These are phyloP conservation scores for Lepisosteus osseus DNA, from an alignment of 2,113 vertebrate genomes.

Conservation along the genomic window DNA sequence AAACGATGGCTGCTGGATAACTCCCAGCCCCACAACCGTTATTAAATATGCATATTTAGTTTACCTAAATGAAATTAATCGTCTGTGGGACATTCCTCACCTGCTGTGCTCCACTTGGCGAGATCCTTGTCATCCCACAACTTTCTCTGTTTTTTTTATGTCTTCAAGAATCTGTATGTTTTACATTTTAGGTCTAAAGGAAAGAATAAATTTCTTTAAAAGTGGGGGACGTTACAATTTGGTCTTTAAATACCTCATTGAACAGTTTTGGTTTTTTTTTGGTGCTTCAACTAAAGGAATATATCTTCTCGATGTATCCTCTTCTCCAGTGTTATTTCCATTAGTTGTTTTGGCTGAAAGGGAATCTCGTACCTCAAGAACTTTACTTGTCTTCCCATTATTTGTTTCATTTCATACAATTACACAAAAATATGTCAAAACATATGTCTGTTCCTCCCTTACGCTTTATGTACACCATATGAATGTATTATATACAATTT, in stretches of 20 bases:
- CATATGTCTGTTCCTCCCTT: no score
- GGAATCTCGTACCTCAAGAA: no score
- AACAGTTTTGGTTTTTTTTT: slow-evolving; percentile 9
- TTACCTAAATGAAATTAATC: background rate
- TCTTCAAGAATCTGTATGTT: no score
- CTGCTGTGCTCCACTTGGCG: background rate
- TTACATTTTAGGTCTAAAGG: no score
- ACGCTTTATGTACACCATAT: no score
- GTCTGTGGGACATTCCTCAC: background rate
- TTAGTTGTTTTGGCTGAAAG: no score
- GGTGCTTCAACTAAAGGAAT: slow-evolving; percentile 9
- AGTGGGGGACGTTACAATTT: background rate
- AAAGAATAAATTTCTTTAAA: no score
- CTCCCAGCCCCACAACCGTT: background rate
- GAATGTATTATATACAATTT: no score
- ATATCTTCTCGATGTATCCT: background rate
- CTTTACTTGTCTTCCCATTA: no score
- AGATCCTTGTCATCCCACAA: background rate
- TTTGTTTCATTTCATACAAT: no score
- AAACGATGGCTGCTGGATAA: background rate
- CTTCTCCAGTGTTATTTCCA: no score
- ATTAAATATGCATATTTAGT: background rate
- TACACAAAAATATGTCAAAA: no score
- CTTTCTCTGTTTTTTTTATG: background rate
- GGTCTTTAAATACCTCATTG: background rate